Base-by-base conservation (phyloP, 2,797 vertebrate genomes). In the Nannoperca obscura region DNA sequence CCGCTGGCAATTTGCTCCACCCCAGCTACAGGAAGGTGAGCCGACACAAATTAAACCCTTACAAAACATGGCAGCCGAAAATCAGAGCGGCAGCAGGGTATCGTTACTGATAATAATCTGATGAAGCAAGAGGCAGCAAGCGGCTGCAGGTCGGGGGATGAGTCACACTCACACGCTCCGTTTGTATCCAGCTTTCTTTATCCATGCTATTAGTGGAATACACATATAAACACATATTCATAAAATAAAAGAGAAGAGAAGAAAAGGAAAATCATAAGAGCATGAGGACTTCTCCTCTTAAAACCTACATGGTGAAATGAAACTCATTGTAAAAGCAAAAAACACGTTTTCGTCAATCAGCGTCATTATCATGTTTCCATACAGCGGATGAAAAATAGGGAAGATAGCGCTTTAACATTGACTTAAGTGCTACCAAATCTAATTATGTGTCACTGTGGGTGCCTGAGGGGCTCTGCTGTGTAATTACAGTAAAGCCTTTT, bases 31-130 rank as follows among this genome's bases (percentile, higher is more conserved):
- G 8, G 53, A 55, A 44, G 55, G 40, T 42, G 55, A 62, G 32
- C 44, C 0, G 2, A n/a, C 4, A 30, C 20, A 44, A 71, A 58
- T 60, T 6, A 66, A 17, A 55, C 17, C 47, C 13, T 1, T 42
- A 63, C 4, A 50, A 44, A 71, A 46, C 14, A 24, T 1, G 3
- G 38, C 0, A 0, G 49, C 61, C 11, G 1, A 30, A 42, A 36
- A 67, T 61, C 32, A 15, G 57, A 55, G 40, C 30, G 61, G 22
- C 44, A 66, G 71, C 59, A 46, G 62, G 55, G 71, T 67, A 46
- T 66, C 49, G 44, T 68, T 69, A 71, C 52, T 19, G 50, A 74
- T 71, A 71, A 85, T 76, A 38, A 80, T 60, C 71, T 66, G 76
- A 84, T 81, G 53, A 61, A 61, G 76, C 20, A 5, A 19, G 38